Evolutionary conservation across 2,113 vertebrate species (phyloP), one percentile per base, ranked within the genome.

Genomic region (Phoxinus phoxinus): DNA sequence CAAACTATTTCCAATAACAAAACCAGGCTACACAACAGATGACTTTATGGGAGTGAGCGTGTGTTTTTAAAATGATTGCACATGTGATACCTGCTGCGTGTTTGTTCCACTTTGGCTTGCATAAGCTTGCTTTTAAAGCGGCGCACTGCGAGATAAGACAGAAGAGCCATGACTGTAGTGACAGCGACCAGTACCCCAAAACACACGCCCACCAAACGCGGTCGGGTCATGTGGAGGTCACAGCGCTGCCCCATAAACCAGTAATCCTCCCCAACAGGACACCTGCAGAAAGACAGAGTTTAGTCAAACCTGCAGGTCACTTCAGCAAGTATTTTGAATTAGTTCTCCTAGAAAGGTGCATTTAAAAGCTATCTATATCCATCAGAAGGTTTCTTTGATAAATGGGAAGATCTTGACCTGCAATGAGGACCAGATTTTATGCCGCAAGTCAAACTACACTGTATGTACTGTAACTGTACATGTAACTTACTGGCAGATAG

Each of bases 181-280:
- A 95, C 82, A 79, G 94, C 76, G 78, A 95, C 87, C 84, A 97
- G 91, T 65, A 95, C 88, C 5, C 94, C 95, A 0, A 94, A 91
- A 2, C 95, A 96, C 0, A 89, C 72, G 1, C 95, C 95, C 48
- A 95, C 92, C 46, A 97, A 91, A 23, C 94, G 88, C 63, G 92
- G 93, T 65, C 90, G 93, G 0, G 96, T 98, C 96, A 98, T 95
- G 58, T 86, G 94, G 61, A 95, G 84, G 78, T 97, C 96, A 11
- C 97, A 97, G 82, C 92, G 92, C 89, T 91, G 92, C 25, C 97
- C 96, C 96, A 97, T 91, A 92, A 94, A 97, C 96, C 97, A 97
- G 92, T 95, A 97, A 84, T 97, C 94, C 8, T 95, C 94, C 53
- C 96, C 97, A 0, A 93, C 94, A 0, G 96, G 95, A 89, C 96